These are phyloP conservation scores for Scalopus aquaticus DNA, from an alignment of 2,113 vertebrate genomes.

Conservation along the genomic window DNA sequence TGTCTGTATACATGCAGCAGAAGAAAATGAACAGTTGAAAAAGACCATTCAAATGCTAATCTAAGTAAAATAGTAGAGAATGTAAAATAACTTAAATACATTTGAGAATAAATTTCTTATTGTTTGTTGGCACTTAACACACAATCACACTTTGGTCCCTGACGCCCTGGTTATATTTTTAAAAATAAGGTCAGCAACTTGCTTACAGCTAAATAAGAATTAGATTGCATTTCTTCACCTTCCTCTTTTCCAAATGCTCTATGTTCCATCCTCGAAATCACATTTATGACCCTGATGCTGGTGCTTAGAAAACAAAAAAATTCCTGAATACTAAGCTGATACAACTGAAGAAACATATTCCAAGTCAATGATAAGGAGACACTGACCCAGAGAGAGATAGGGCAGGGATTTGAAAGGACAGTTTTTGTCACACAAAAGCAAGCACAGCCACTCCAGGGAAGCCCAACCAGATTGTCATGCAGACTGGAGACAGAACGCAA, in stretches of 20 bases:
- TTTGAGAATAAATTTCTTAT: neutral
- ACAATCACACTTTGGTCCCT: neutral
- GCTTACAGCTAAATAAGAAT: neutral
- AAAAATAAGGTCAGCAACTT: too few relatives aligned
- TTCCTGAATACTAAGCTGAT: neutral
- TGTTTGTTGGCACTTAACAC: neutral
- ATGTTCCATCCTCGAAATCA: neutral
- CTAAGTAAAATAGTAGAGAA: neutral
- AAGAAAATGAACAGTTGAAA: neutral
- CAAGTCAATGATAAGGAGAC: neutral
- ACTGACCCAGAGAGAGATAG: neutral
- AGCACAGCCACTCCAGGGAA: neutral
- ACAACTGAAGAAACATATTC: neutral
- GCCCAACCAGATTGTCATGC: fast-evolving
- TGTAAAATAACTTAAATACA: neutral
- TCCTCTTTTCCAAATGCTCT: neutral
- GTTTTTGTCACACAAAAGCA: neutral
- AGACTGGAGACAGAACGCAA: neutral
- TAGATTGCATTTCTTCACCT: neutral
- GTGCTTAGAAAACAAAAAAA: neutral
- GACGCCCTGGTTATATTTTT: neutral
- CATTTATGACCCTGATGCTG: neutral
- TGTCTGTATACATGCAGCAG: neutral
- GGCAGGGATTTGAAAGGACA: neutral
- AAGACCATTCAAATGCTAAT: neutral